A percentile compares a stretch with the other conserved stretches of the same genome.
phyloP scores from a whole-genome alignment of 2,113 vertebrate species.

The Cryptotis parvus region DNA sequence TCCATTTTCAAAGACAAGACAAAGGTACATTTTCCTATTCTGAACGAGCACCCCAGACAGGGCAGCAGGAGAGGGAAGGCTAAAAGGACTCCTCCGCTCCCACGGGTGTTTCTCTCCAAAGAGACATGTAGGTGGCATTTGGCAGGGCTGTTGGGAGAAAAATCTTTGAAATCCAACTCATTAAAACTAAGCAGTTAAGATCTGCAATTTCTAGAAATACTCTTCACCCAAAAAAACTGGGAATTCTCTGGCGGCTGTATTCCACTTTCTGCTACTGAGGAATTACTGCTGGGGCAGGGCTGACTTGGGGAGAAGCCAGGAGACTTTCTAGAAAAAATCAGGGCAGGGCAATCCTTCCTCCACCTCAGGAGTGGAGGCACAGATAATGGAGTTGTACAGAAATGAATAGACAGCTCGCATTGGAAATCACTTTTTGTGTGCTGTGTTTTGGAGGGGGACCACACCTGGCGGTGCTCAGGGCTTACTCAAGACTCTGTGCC shows the following conservation, averaged over 20 bases:
- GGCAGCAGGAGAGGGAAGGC: neutral
- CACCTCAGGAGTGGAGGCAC: no score
- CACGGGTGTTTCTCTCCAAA: no score
- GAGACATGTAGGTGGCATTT: neutral
- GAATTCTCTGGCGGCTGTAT: neutral
- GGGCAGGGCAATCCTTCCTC: no score
- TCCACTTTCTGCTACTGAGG: neutral
- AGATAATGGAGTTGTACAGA: no score
- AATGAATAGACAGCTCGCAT: no score
- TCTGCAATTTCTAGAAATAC: neutral
- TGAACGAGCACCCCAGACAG: neutral
- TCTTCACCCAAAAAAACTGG: neutral
- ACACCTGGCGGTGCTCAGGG: no score
- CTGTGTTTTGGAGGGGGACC: no score
- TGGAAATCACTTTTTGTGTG: no score
- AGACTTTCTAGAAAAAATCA: no score
- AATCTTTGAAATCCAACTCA: slow-evolving; percentile 12
- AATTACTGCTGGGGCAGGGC: neutral
- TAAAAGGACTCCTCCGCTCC: neutral
- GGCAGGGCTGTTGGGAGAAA: neutral
- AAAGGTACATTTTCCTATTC: neutral
- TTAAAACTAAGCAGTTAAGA: neutral
- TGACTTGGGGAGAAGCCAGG: neutral
- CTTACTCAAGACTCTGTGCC: no score
- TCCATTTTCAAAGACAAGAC: neutral